Evolutionary conservation across 1,140 invertebrate species (phyloP).

Genomic region (Cotesia chilonis): DNA sequence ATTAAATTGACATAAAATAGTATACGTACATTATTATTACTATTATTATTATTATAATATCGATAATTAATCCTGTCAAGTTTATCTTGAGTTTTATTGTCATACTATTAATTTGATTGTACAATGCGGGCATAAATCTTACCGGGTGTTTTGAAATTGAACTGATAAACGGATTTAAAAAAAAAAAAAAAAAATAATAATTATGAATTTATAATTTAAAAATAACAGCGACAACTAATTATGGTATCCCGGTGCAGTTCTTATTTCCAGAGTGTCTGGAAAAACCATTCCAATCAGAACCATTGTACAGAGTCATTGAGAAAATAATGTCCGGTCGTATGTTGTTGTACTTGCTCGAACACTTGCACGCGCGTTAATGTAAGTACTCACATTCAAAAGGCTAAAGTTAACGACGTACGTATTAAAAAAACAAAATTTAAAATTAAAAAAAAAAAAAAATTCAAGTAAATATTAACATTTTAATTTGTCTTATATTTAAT

Average conservation of each 20-base stretch:
- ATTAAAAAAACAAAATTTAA: conserved; percentile 47
- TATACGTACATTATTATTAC: too few species aligned
- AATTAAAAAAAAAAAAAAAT: background rate
- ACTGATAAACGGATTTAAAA: too few species aligned
- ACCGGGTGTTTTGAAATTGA: too few species aligned
- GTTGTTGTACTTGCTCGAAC: conserved; percentile 63
- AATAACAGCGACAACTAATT: conserved; percentile 30
- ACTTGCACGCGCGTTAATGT: conserved; percentile 64
- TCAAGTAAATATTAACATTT: conserved; percentile 29
- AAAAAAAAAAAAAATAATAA: too few species aligned
- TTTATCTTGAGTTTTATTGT: too few species aligned
- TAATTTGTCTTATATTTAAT: conserved; percentile 16
- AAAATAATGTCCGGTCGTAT: conserved; percentile 62
- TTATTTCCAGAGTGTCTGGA: conserved; percentile 67
- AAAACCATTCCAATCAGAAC: conserved; percentile 65
- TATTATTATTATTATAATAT: too few species aligned
- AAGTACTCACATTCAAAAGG: conserved; percentile 59
- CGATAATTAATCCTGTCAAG: too few species aligned
- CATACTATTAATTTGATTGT: too few species aligned
- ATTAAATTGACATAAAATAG: background rate
- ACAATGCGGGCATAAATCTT: too few species aligned
- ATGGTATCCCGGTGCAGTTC: conserved; percentile 56
- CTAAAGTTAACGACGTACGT: conserved; percentile 60
- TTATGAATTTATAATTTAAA: too few species aligned
- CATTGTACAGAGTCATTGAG: conserved; percentile 65